A percentile compares a stretch with the other conserved stretches of the same genome.
phyloP scores from a whole-genome alignment of 2,797 vertebrate genomes.

The Stomatorhinus walkeri region DNA sequence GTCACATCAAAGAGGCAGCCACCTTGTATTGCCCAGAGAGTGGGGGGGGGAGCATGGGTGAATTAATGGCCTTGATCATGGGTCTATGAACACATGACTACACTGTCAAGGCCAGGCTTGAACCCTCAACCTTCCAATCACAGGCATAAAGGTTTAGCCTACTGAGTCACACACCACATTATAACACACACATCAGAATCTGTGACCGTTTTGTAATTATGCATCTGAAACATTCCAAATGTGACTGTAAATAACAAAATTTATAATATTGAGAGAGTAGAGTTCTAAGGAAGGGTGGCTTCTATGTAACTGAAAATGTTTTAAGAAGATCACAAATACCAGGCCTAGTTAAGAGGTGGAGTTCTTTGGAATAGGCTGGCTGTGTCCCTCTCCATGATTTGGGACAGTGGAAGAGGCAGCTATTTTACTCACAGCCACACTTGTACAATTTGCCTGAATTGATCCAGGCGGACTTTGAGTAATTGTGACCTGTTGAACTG shows the following conservation, averaged over 20 bases:
- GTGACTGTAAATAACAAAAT: not conserved
- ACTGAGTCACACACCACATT: not conserved
- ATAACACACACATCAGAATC: not conserved
- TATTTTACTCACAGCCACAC: not conserved
- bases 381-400: not conserved
- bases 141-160: not conserved
- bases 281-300: not conserved
- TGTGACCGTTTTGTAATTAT: not conserved
- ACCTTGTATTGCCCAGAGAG: not conserved
- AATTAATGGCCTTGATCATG: not conserved
- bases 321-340: not conserved
- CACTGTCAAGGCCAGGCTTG: not conserved
- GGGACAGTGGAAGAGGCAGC: not conserved
- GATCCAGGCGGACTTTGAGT: not conserved
- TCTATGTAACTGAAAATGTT: not conserved
- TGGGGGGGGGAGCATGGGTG: not conserved
- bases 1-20: not conserved
- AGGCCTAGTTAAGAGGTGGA: not conserved
- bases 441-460: not conserved
- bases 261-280: not conserved
- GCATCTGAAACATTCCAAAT: not conserved
- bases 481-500: not conserved
- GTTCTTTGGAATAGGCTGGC: not conserved
- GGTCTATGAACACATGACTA: not conserved
- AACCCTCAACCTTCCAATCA: not conserved